These are phyloP conservation scores for Brachyopa scutellaris DNA, from an alignment of 2,888 invertebrate genomes.

Conservation along the genomic window DNA sequence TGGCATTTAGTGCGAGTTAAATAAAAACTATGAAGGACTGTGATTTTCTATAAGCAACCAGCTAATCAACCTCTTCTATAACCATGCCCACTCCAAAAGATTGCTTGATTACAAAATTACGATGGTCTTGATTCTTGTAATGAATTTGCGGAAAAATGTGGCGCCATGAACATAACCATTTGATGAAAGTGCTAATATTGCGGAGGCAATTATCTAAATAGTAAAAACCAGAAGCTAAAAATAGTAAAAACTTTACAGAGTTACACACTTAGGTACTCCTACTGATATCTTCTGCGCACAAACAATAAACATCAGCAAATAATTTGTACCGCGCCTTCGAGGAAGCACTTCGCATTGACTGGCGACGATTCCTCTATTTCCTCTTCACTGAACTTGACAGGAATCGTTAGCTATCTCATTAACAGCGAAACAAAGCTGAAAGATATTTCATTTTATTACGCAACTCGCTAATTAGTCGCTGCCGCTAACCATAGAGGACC, in stretches of 20 bases:
- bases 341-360: background rate
- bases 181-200: background rate
- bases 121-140: background rate
- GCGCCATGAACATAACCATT: background rate
- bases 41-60: too few species aligned
- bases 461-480: slow-evolving; percentile 19
- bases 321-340: background rate
- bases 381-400: slow-evolving; percentile 10
- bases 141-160: background rate
- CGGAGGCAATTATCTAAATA: background rate
- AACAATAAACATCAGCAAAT: background rate
- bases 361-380: background rate
- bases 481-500: background rate
- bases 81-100: too few species aligned
- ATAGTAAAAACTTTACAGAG: background rate
- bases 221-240: too few species aligned
- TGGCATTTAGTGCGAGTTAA: too few species aligned
- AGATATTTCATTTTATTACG: slow-evolving; percentile 16
- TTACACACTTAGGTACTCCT: too few species aligned
- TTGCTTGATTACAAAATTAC: too few species aligned
- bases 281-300: background rate
- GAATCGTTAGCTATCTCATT: slow-evolving; percentile 15
- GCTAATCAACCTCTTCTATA: too few species aligned
- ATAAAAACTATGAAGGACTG: too few species aligned
- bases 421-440: slow-evolving; percentile 1